Evolutionary conservation across 1,140 invertebrate genomes (phyloP), one percentile per base, ranked within the genome.

Genomic region (Macrotrachela quadricornifera): DNA sequence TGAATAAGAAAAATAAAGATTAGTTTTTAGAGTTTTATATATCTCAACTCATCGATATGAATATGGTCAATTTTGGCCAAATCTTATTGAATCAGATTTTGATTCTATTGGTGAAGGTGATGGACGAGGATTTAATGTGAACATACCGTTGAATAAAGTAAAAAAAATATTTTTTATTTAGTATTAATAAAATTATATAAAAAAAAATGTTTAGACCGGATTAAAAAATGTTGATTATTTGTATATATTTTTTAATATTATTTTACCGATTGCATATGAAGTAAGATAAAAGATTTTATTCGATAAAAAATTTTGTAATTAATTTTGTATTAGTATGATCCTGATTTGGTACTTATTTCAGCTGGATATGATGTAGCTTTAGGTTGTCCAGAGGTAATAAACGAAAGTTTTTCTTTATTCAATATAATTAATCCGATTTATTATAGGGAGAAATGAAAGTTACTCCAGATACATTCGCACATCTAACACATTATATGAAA

Each of bases 11-110:
- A 30, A 8, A 30, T 30, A 30, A 30, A 30, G 8, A 30, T 30
- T 30, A 4, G 2, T 95, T 72, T 74, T 59, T 62, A 85, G 86
- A 63, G 88, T 97, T 37, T 70, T 95, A 12, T 94, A 95, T 66
- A 87, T 96, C 70, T 96, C 91, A 0, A 86, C 94, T 57, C 91
- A 97, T 72, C 85, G 88, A 3, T 96, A 84, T 67, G 85, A 95
- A 66, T 67, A 87, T 63, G 91, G 91, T 1, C 95, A 96, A 71
- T 94, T 88, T 70, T 96, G 90, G 86, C 91, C 91, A 0, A 80
- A 86, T 66, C 94, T 90, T 11, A 90, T 88, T 39, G 86, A 95
- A 69, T 86, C 83, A 0, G 76, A 91, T 69, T 88, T 79, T 67
- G 76, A 86, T 67, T 80, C 80, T 57, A 75, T 83, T 42, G 91